These are phyloP conservation scores for Neostethus bicornis DNA, from an alignment of 2,797 vertebrate species.

Conservation along the genomic window DNA sequence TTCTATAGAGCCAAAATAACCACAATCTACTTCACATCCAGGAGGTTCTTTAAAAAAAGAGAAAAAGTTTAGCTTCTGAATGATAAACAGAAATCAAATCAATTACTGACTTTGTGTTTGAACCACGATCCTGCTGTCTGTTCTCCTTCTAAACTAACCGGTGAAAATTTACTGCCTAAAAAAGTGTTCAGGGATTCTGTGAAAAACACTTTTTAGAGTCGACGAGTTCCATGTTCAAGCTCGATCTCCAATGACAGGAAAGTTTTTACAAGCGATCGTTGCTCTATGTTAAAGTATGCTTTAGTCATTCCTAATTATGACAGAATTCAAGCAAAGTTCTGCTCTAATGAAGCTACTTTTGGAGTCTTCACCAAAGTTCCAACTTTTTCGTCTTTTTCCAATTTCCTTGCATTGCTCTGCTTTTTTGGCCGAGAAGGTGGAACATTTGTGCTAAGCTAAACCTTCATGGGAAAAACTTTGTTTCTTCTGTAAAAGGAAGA, in stretches of 20 bases:
- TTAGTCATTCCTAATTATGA: constrained; percentile 62
- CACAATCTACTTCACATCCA: too few species aligned
- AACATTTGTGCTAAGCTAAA: constrained; percentile 52
- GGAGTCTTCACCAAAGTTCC: constrained; percentile 41
- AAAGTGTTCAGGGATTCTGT: too few species aligned
- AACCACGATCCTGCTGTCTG: background rate
- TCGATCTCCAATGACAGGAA: constrained; percentile 20
- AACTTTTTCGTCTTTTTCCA: constrained; percentile 35
- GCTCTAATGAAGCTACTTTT: constrained; percentile 57
- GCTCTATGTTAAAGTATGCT: constrained; percentile 59
- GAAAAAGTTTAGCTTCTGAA: too few species aligned
- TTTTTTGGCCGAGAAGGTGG: constrained; percentile 63
- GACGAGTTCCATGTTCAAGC: constrained; percentile 26
- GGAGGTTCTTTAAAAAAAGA: background rate
- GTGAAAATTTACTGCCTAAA: too few species aligned
- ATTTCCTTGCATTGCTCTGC: constrained; percentile 31
- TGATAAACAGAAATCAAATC: background rate
- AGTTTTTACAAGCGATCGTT: constrained; percentile 57
- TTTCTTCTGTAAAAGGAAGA: constrained; percentile 58
- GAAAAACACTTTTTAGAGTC: constrained; percentile 13
- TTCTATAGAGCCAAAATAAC: background rate
- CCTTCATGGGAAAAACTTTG: constrained; percentile 72
- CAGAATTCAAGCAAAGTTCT: constrained; percentile 17
- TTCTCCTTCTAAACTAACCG: background rate
- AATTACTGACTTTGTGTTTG: background rate